These are phyloP conservation scores for Hippocampus comes DNA, from an alignment of 2,113 vertebrate genomes.

Conservation along the genomic window DNA sequence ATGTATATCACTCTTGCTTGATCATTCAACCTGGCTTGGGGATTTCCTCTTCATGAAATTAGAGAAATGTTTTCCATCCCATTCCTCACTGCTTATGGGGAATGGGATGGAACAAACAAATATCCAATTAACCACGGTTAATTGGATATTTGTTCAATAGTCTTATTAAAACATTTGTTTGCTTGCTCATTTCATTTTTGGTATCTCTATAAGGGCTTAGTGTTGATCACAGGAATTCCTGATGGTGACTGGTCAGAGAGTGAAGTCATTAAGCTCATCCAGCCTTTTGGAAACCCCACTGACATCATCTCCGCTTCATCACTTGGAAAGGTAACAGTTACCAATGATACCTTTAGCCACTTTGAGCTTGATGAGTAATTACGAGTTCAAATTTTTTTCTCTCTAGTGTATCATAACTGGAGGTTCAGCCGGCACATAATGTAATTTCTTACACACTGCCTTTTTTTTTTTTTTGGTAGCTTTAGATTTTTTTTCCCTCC, in stretches of 20 bases:
- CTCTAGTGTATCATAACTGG: not conserved
- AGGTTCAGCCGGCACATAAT: too few relatives aligned
- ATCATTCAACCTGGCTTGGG: not conserved
- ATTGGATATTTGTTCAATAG: not conserved
- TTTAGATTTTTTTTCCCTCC: too few relatives aligned
- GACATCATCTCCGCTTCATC: slow-evolving; percentile 47
- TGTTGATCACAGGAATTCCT: slow-evolving; percentile 61
- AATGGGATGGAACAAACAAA: too few relatives aligned
- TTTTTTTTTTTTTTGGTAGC: too few relatives aligned
- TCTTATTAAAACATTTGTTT: not conserved
- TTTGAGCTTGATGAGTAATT: not conserved
- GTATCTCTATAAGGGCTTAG: slow-evolving; percentile 34
- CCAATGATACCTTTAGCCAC: not conserved
- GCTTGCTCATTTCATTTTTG: not conserved
- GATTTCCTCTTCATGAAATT: not conserved
- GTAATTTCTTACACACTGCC: too few relatives aligned
- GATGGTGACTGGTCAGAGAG: slow-evolving; percentile 42
- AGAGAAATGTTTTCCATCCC: not conserved
- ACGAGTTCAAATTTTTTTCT: not conserved
- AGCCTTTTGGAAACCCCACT: slow-evolving; percentile 50
- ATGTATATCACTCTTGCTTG: not conserved
- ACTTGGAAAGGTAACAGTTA: slow-evolving; percentile 47
- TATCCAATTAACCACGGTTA: not conserved
- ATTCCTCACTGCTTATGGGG: not conserved
- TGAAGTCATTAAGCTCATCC: slow-evolving; percentile 45